Conservation (phyloP, 2,888 invertebrate genomes). For the Acronicta psi region DNA sequence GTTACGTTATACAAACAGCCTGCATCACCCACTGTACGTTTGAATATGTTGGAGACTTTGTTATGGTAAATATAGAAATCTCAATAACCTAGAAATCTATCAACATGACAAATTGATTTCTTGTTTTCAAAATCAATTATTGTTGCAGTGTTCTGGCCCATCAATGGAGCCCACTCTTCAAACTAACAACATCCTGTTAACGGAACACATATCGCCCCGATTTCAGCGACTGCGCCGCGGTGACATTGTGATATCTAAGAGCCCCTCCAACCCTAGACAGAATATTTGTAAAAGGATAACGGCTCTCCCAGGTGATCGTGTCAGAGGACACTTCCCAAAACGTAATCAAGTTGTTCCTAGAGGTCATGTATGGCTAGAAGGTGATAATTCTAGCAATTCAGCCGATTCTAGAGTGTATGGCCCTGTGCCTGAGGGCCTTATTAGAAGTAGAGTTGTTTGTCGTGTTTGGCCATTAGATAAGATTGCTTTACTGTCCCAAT, state of each 20-base stretch:
- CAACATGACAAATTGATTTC: conserved; percentile 10
- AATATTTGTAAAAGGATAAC: conserved; percentile 95
- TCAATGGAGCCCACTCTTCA: conserved; percentile 98
- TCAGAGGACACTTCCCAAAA: conserved; percentile 79
- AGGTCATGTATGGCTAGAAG: conserved; percentile 97
- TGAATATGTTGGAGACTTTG: conserved; percentile 95
- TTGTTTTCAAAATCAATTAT: conserved; percentile 3
- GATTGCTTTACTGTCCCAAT: conserved; percentile 76
- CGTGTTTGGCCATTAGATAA: conserved; percentile 93
- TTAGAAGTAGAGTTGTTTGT: conserved; percentile 94
- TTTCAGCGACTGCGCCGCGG: conserved; percentile 91
- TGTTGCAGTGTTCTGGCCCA: conserved; percentile 94
- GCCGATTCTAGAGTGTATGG: conserved; percentile 96
- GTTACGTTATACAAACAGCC: conserved; percentile 92
- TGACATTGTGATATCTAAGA: conserved; percentile 95
- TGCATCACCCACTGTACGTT: conserved; percentile 95
- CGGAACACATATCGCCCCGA: conserved; percentile 93
- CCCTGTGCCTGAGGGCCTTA: conserved; percentile 95
- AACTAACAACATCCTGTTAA: conserved; percentile 94
- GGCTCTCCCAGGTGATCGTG: conserved; percentile 93
- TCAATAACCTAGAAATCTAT: conserved; percentile 3
- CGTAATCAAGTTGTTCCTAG: conserved; percentile 91
- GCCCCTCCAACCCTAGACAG: conserved; percentile 94
- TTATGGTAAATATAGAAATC: conserved; percentile 89
- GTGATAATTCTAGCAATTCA: conserved; percentile 95